Percentiles rank a stretch among this genome's conserved stretches.
phyloP scores from a whole-genome alignment of 2,888 invertebrate species.

The Leptopilina syphax region DNA sequence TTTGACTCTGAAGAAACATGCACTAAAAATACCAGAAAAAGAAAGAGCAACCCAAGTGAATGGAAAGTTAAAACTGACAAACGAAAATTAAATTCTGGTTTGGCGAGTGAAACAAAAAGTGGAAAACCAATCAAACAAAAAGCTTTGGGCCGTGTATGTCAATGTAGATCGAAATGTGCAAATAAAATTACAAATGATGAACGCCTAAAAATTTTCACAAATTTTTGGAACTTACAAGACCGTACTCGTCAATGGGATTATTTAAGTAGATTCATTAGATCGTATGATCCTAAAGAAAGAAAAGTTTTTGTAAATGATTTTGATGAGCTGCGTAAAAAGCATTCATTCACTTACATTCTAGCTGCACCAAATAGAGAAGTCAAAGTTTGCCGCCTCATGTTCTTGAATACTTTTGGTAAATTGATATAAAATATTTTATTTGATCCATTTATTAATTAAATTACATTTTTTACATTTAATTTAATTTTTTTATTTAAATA shows the following conservation, averaged over 20 bases:
- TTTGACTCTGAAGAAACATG: conserved; percentile 4
- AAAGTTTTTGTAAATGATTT: neutral
- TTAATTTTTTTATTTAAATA: neutral
- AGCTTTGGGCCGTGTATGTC: conserved; percentile 6
- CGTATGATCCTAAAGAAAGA: too few relatives aligned
- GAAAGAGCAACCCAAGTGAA: conserved; percentile 19
- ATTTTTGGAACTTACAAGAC: conserved; percentile 4
- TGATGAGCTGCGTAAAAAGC: neutral
- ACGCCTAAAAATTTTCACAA: conserved; percentile 1
- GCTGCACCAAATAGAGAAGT: neutral
- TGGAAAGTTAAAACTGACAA: conserved; percentile 28
- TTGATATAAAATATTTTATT: conserved; percentile 18
- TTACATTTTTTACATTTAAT: neutral
- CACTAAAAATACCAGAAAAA: conserved; percentile 10
- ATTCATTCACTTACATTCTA: neutral
- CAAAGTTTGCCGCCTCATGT: conserved; percentile 36
- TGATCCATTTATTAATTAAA: conserved; percentile 23
- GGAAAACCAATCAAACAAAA: conserved; percentile 30
- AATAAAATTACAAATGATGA: neutral
- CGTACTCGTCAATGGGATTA: conserved; percentile 24
- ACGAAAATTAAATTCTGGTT: conserved; percentile 22
- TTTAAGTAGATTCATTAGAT: neutral
- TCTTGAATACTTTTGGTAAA: conserved; percentile 40
- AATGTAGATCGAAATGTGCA: conserved; percentile 5
- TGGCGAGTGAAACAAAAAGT: neutral